phyloP scores from a whole-genome alignment of 2,888 invertebrate species.

The Acanthosepion esculentum region DNA sequence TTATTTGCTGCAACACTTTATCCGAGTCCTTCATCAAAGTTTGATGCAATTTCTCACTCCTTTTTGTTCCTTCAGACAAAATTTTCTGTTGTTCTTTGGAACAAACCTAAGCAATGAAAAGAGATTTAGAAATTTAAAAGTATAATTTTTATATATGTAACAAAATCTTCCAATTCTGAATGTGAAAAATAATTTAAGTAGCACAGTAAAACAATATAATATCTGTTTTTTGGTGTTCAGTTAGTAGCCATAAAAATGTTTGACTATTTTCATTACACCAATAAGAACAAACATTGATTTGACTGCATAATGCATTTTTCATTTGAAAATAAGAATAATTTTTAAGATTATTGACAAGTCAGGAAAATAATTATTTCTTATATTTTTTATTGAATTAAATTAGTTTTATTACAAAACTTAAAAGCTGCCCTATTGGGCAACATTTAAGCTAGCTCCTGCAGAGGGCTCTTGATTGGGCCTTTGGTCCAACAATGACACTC shows the following conservation, averaged over 20 bases:
- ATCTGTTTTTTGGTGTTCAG: not conserved
- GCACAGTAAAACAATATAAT: not conserved
- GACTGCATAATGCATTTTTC: no score
- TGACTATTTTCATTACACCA: no score
- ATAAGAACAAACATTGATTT: no score
- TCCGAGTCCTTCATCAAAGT: slow-evolving; percentile 78
- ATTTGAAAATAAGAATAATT: no score
- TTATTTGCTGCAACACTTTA: slow-evolving; percentile 50
- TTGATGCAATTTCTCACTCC: slow-evolving; percentile 81
- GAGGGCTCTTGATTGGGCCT: no score
- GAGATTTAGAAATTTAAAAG: not conserved
- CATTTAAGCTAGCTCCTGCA: no score
- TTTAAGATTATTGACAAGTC: no score
- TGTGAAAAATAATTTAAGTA: not conserved
- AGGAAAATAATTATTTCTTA: no score
- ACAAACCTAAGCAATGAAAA: slow-evolving; percentile 78
- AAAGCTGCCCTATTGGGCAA: no score
- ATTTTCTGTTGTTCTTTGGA: slow-evolving; percentile 83
- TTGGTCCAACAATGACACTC: no score
- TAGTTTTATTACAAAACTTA: no score
- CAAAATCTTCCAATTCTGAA: not conserved
- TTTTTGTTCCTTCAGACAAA: slow-evolving; percentile 81
- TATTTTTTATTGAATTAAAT: no score
- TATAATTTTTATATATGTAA: not conserved
- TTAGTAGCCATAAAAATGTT: not conserved